Evolutionary conservation across 2,113 vertebrate species (phyloP).

Genomic region (Prionailurus bengalensis): DNA sequence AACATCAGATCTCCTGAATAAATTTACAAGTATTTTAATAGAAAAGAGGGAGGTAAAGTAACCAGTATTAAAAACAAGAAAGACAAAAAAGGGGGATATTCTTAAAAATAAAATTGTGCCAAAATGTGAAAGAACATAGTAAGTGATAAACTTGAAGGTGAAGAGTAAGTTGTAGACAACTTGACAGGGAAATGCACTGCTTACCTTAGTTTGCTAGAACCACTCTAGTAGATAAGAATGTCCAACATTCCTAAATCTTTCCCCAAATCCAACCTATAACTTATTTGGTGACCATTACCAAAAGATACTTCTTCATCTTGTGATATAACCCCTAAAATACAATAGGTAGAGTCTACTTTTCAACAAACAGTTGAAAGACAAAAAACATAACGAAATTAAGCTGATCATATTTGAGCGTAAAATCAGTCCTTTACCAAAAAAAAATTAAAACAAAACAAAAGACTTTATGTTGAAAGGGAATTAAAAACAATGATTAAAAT

Average conservation of each 20-base stretch:
- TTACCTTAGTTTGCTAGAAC: not conserved
- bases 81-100: not conserved
- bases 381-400: not conserved
- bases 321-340: not conserved
- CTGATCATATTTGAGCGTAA: not conserved
- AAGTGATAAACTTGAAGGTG: not conserved
- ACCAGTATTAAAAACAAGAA: not conserved
- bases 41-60: not conserved
- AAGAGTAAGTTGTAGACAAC: not conserved
- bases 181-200: not conserved
- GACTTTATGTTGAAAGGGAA: not conserved
- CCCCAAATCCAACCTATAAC: not conserved
- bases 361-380: not conserved
- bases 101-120: not conserved
- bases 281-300: not conserved
- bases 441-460: not conserved
- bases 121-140: not conserved
- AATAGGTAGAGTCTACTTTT: not conserved
- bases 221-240: not conserved
- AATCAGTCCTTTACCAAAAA: not conserved
- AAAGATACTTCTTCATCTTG: not conserved
- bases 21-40: not conserved
- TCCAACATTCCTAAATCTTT: not conserved
- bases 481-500: not conserved
- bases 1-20: not conserved